phyloP scores from a whole-genome alignment of 2,888 invertebrate species.

The Amiota communis region DNA sequence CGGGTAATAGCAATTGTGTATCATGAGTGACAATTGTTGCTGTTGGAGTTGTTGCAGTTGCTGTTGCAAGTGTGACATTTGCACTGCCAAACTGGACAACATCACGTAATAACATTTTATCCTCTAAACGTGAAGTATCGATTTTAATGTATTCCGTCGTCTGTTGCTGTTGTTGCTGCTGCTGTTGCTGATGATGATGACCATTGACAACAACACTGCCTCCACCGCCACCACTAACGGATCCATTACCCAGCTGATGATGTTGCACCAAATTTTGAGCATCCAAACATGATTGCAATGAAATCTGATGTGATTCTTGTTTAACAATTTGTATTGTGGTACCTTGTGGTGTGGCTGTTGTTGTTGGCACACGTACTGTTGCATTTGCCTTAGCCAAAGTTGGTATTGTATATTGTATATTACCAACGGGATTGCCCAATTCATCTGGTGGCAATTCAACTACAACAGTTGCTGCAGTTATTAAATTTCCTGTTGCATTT shows the following conservation, averaged over 20 bases:
- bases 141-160: constrained; percentile 67
- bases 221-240: too few species aligned
- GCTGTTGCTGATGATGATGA: constrained; percentile 43
- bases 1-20: constrained; percentile 49
- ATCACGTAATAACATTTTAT: constrained; percentile 65
- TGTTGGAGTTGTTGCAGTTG: constrained; percentile 43
- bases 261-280: constrained; percentile 41
- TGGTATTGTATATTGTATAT: constrained; percentile 70
- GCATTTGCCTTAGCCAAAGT: constrained; percentile 51
- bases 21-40: constrained; percentile 49
- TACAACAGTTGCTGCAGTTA: constrained; percentile 69
- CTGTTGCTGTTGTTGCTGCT: constrained; percentile 43
- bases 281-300: constrained; percentile 38
- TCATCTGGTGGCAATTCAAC: constrained; percentile 70
- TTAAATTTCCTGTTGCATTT: constrained; percentile 49
- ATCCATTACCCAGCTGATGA: too few species aligned
- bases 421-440: constrained; percentile 66
- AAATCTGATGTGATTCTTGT: constrained; percentile 50
- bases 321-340: constrained; percentile 70
- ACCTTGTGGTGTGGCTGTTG: constrained; percentile 52
- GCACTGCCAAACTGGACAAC: constrained; percentile 67
- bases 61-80: constrained; percentile 51
- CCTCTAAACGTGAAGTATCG: constrained; percentile 64
- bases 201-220: neutral
- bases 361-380: constrained; percentile 52